Base-by-base conservation (phyloP, 2,888 invertebrate genomes). In the Onthophagus sagittarius region DNA sequence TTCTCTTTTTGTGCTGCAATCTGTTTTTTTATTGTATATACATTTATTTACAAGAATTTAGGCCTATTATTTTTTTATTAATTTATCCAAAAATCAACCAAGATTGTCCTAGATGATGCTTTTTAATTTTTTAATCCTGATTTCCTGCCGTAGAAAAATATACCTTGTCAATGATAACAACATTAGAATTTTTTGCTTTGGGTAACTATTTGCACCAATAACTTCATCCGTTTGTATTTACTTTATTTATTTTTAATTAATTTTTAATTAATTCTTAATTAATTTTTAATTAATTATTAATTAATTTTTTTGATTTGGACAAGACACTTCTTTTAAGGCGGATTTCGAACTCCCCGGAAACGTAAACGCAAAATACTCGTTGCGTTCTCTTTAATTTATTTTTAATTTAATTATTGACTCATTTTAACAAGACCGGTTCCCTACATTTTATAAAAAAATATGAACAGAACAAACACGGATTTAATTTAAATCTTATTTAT, bases 361-460 rank as follows among this genome's bases (percentile, higher is more conserved):
- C 53, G 39, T 70, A 64, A 39, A 33, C 31, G 31, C 15, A 53
- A 32, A 14, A 53, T 33, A 69, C 63, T 39, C 15, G 31, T 63
- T 63, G 63, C 31, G 69, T 76, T 77, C 75, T 77, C 75, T 75
- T 77, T 76, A 70, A 63, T 63, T 73, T 74, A 76, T 76, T 72
- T 73, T 74, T 70, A 73, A 75, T 72, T 32, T 72, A 31, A 39
- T 63, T 74, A 76, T 78, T 79, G 75, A 76, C 73, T 78, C 73
- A 77, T 81, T 81, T 82, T 82, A 81, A 82, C 81, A 77, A 76
- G 74, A 73, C 77, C 77, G 78, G 78, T 77, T 79, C 80, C 78
- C 79, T 80, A 78, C 11, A 53, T 4, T 53, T 7, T 53, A 53
- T 53, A 53, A 53, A 53, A 23, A 53, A 53, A 11, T 53, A 11